phyloP scores from a whole-genome alignment of 2,888 invertebrate genomes.

The Trypoxylon attenuatum region DNA sequence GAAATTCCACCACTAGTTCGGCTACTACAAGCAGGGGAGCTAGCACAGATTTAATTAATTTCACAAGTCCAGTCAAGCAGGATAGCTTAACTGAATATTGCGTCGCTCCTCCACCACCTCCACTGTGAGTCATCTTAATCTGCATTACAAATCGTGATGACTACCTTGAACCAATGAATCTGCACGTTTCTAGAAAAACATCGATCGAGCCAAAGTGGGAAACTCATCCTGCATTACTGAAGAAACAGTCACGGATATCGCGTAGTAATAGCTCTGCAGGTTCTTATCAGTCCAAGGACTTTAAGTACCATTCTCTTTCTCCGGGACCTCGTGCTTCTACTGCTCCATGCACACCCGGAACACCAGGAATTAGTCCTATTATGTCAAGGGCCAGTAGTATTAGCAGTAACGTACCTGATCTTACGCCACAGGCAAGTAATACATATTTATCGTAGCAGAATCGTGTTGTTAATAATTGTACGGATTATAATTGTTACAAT shows the following conservation, averaged over 20 bases:
- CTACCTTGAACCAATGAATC: too few relatives aligned
- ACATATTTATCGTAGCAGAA: neutral
- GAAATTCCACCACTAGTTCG: constrained; percentile 71
- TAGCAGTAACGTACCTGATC: constrained; percentile 68
- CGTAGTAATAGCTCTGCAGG: constrained; percentile 71
- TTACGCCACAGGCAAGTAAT: constrained; percentile 57
- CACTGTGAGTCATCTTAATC: constrained; percentile 58
- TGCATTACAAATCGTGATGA: too few relatives aligned
- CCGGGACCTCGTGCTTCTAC: constrained; percentile 66
- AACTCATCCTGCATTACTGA: constrained; percentile 67
- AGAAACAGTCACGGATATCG: constrained; percentile 66
- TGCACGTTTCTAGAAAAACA: constrained; percentile 61
- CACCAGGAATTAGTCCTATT: constrained; percentile 70
- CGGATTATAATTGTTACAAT: neutral
- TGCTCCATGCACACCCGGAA: constrained; percentile 70
- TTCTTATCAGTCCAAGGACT: constrained; percentile 68
- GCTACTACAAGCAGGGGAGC: constrained; percentile 55
- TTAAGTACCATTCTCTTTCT: constrained; percentile 67
- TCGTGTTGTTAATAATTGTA: neutral
- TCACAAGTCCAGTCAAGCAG: constrained; percentile 71
- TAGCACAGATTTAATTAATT: constrained; percentile 70
- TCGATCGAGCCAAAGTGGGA: constrained; percentile 71
- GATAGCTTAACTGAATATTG: constrained; percentile 68
- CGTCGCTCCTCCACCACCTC: constrained; percentile 62
- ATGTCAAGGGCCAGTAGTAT: constrained; percentile 68